Evolutionary conservation across 1,140 invertebrate genomes (phyloP).

Genomic region (Homalodisca vitripennis): DNA sequence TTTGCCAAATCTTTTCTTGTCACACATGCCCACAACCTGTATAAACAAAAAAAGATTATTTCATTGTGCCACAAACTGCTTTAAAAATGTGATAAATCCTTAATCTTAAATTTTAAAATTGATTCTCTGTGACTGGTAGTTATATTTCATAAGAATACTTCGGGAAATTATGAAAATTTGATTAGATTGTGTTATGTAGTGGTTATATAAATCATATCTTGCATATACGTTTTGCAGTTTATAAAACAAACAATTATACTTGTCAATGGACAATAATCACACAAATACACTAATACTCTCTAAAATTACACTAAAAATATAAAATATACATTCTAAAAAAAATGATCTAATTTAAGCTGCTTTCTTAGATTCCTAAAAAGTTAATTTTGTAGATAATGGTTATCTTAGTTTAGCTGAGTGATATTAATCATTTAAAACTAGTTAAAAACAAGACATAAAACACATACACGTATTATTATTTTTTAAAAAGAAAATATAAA

Average conservation of each 20-base stretch:
- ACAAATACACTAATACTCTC: too few relatives aligned
- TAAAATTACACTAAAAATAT: too few relatives aligned
- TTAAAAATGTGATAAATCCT: background rate
- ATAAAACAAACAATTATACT: too few relatives aligned
- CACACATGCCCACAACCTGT: constrained; percentile 91
- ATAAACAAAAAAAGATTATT: background rate
- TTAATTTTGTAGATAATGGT: too few relatives aligned
- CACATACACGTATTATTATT: background rate
- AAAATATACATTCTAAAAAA: too few relatives aligned
- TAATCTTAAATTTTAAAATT: background rate
- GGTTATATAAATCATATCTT: background rate
- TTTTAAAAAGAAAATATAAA: constrained; percentile 39
- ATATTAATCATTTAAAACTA: too few relatives aligned
- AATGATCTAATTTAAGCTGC: too few relatives aligned
- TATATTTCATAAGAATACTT: background rate
- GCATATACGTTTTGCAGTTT: background rate
- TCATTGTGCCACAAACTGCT: background rate
- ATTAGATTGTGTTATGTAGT: background rate
- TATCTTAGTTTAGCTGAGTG: too few relatives aligned
- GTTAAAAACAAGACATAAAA: too few relatives aligned
- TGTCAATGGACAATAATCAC: too few relatives aligned
- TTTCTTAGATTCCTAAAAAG: too few relatives aligned
- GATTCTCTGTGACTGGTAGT: background rate
- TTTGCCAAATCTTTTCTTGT: constrained; percentile 92
- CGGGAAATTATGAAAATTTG: background rate